Percentiles rank a stretch among this genome's conserved stretches.
Evolutionary conservation across 2,113 vertebrate species (phyloP).

Genomic region (Ctenomys sociabilis): DNA sequence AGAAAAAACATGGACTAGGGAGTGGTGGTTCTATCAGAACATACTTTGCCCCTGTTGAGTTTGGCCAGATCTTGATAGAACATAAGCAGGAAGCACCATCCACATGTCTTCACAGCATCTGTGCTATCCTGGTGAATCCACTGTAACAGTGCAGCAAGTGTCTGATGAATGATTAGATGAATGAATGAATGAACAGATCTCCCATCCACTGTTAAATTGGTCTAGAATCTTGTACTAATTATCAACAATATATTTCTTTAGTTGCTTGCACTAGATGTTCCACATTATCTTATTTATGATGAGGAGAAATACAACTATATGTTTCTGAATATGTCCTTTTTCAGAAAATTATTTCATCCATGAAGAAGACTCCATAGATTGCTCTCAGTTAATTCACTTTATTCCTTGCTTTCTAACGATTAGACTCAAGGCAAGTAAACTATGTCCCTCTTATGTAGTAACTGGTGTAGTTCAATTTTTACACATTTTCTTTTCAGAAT

Average conservation of each 20-base stretch:
- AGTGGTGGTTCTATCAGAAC: neutral
- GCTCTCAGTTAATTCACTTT: slow-evolving; percentile 2
- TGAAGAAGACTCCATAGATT: neutral
- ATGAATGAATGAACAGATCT: slow-evolving; percentile 23
- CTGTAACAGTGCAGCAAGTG: neutral
- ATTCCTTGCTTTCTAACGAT: slow-evolving; percentile 2
- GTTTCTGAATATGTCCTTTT: neutral
- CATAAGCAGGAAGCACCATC: neutral
- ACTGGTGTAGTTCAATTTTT: neutral
- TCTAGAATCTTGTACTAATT: neutral
- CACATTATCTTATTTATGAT: slow-evolving; percentile 3
- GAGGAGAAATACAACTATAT: neutral
- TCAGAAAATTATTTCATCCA: neutral
- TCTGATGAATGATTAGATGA: neutral
- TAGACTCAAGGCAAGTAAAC: neutral
- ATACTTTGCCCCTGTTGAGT: neutral
- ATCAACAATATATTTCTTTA: slow-evolving; percentile 3
- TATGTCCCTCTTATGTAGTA: neutral
- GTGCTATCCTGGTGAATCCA: neutral
- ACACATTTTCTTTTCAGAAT: neutral
- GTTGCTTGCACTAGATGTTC: neutral
- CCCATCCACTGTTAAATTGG: neutral
- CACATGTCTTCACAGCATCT: neutral
- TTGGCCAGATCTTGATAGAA: neutral
- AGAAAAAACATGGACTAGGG: neutral